Evolutionary conservation across 2,797 vertebrate species (phyloP).

Genomic region (Pagetopsis macropterus): DNA sequence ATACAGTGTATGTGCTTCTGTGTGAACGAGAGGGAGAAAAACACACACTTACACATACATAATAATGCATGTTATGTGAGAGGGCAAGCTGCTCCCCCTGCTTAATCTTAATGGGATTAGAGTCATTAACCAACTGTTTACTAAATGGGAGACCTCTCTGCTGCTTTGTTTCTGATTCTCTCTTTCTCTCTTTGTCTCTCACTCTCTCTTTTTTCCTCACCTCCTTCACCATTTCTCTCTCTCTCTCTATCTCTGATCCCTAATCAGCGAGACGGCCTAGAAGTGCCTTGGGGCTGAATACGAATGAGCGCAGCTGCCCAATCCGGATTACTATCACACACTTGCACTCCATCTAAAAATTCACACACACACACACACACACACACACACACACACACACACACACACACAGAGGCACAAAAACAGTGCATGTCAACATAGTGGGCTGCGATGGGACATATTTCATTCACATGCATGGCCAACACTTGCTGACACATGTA

Average conservation of each 20-base stretch:
- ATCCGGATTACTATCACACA: constrained; percentile 68
- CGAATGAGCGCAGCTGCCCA: constrained; percentile 76
- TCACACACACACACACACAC: constrained; percentile 36
- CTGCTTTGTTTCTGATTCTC: constrained; percentile 51
- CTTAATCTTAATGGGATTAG: constrained; percentile 75
- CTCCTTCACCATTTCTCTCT: constrained; percentile 41
- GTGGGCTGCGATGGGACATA: constrained; percentile 28
- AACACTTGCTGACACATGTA: constrained; percentile 56
- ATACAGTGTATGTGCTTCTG: constrained; percentile 25
- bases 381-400: constrained; percentile 19
- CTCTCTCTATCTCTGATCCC: constrained; percentile 67
- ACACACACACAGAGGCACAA: constrained; percentile 2
- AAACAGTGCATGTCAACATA: constrained; percentile 42
- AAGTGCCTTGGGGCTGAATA: constrained; percentile 75
- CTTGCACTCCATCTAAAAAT: constrained; percentile 42
- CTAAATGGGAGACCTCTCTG: constrained; percentile 63
- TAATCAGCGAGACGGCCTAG: constrained; percentile 69
- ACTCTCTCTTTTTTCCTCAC: constrained; percentile 26
- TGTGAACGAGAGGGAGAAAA: constrained; percentile 18
- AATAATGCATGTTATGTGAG: constrained; percentile 69
- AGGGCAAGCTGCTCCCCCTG: constrained; percentile 57
- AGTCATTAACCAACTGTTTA: constrained; percentile 81
- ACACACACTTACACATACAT: constrained; percentile 51
- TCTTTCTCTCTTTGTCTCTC: constrained; percentile 32
- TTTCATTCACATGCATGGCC: constrained; percentile 55